These are phyloP conservation scores for Agrochola litura DNA, from an alignment of 2,888 invertebrate genomes.

Conservation along the genomic window DNA sequence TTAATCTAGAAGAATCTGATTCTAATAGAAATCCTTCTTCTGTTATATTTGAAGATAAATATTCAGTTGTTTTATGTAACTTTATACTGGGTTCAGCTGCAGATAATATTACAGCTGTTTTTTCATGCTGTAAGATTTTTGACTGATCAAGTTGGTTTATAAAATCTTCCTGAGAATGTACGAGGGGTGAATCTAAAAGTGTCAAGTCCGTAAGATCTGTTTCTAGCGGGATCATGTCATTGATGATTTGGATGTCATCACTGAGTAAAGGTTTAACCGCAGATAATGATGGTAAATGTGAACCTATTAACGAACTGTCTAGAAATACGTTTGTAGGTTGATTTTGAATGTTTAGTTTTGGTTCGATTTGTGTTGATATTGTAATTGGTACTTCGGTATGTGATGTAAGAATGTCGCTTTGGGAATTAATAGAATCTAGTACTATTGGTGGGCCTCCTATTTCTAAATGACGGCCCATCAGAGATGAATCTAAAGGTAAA, in stretches of 20 bases:
- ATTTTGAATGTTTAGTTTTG: background rate
- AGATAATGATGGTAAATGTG: background rate
- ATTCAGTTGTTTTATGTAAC: background rate
- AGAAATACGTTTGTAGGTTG: too few relatives aligned
- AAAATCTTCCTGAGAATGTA: background rate
- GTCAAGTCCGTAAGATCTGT: background rate
- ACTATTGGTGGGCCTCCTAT: background rate
- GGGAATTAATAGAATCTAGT: background rate
- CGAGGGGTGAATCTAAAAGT: background rate
- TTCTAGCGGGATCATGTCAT: background rate
- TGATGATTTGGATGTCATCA: background rate
- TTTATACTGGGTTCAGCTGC: too few relatives aligned
- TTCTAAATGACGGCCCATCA: conserved; percentile 14
- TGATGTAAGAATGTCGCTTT: background rate
- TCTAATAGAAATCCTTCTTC: background rate
- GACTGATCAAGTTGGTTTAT: background rate
- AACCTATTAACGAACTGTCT: conserved; percentile 17
- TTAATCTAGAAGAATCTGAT: background rate
- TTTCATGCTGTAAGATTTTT: background rate
- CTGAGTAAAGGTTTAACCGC: background rate
- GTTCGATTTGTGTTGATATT: background rate
- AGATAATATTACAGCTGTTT: background rate
- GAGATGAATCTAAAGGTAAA: conserved; percentile 7
- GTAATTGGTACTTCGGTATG: background rate
- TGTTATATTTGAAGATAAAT: background rate